Conservation (phyloP, 1,140 invertebrate species). For the Plutomurus gul region DNA sequence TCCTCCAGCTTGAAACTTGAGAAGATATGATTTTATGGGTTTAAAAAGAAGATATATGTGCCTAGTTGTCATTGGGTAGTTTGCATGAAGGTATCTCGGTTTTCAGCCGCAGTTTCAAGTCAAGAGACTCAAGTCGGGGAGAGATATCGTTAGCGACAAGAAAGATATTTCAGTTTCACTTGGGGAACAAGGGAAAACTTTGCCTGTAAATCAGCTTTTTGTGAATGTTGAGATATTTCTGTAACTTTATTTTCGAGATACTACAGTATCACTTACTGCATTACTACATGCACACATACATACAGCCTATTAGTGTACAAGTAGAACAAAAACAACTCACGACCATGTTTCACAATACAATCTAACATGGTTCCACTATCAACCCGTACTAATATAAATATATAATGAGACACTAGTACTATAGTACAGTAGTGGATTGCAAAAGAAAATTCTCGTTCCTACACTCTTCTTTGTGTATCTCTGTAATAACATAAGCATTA, state of each 20-base stretch:
- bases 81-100: background rate
- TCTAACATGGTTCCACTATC: too few relatives aligned
- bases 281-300: background rate
- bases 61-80: background rate
- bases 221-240: conserved; percentile 27
- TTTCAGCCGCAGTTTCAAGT: background rate
- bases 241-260: conserved; percentile 18
- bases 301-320: background rate
- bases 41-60: background rate
- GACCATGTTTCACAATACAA: background rate
- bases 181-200: conserved; percentile 26
- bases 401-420: background rate
- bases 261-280: too few relatives aligned
- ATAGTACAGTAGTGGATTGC: too few relatives aligned
- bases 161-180: conserved; percentile 25
- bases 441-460: too few relatives aligned
- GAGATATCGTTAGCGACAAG: conserved; percentile 14
- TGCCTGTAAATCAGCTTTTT: conserved; percentile 33
- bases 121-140: background rate
- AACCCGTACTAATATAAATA: background rate
- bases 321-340: conserved; percentile 11
- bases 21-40: conserved; percentile 16
- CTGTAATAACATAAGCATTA: background rate
- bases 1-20: background rate
- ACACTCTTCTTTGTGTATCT: too few relatives aligned